Base-by-base conservation (phyloP, 2,888 invertebrate genomes). In the Pharmacophagus antenor region DNA sequence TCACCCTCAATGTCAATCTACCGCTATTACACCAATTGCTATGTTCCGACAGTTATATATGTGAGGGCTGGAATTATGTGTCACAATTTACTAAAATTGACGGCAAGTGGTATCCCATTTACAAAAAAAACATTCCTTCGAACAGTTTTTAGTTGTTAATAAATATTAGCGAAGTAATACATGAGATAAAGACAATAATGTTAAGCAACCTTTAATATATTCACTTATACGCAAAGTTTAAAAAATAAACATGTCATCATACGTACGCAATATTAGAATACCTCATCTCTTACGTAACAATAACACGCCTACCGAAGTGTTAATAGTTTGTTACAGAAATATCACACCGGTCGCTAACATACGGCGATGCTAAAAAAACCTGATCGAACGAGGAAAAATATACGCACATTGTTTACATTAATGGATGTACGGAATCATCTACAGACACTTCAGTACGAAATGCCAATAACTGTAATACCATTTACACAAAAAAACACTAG, bases 271-370 rank as follows among this genome's bases (percentile, higher is more conserved):
- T 37, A 41, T 56, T 51, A 25, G 27, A 48, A 27, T 37, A 44
- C n/a, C 17, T 37, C 31, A 54, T 15, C 54, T 44, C 18, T 54
- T 59, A 27, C 22, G 41, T 25, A 27, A 58, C n/a, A 41, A 57
- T 22, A 37, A 46, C 27, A 56, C 22, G 41, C 37, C 52, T 52
- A 17, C 42, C 37, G 18, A 42, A 8, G 31, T 47, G 20, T 49
- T 37, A 37, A 52, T 37, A 42, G 37, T 61, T 54, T 49, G 48
- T 50, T 47, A 55, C 20, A 37, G 55, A 67, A 56, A 53, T 27
- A 71, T 73, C 69, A 70, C 69, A 69, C 63, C 64, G 62, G 47
- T 55, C 62, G 60, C 65, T 49, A 56, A 62, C 71, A 72, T 77
- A 70, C 74, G 67, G 70, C 62, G 65, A 66, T 65, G 66, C 62